Conservation (phyloP, 2,888 invertebrate genomes). For the Acanthosepion pharaonis region DNA sequence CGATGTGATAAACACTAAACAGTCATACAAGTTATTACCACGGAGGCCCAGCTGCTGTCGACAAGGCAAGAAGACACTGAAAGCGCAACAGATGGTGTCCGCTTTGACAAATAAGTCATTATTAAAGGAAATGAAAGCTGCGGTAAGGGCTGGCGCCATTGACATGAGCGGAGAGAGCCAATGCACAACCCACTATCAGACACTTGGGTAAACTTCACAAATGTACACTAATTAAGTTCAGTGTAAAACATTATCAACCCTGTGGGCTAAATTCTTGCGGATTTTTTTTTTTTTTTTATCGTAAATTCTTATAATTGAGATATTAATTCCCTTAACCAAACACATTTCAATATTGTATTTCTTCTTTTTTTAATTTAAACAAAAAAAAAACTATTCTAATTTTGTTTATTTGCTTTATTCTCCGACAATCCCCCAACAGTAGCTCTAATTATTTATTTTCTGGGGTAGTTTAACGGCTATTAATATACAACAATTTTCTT, state of each 20-base stretch:
- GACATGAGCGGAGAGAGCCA: neutral
- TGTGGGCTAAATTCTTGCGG: neutral
- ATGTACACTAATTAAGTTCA: constrained; percentile 20
- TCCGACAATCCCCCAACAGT: too few relatives aligned
- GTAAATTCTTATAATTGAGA: neutral
- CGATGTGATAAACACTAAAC: neutral
- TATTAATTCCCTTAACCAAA: neutral
- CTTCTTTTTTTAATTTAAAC: neutral
- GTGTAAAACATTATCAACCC: constrained; percentile 4
- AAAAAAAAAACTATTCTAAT: too few relatives aligned
- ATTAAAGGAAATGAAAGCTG: neutral
- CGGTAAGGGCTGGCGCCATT: neutral
- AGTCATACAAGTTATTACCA: neutral
- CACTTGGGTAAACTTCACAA: neutral
- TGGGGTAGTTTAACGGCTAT: too few relatives aligned
- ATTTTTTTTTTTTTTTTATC: neutral
- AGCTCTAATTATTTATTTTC: neutral
- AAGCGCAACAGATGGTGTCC: constrained; percentile 23
- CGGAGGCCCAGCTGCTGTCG: neutral
- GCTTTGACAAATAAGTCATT: constrained; percentile 4
- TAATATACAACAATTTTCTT: too few relatives aligned
- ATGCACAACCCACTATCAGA: neutral
- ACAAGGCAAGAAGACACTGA: neutral
- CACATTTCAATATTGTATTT: neutral
- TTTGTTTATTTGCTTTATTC: neutral